A percentile compares a stretch with the other conserved stretches of the same genome.
Conservation (phyloP, 2,888 invertebrate species). For the Drymonia ruficornis region DNA sequence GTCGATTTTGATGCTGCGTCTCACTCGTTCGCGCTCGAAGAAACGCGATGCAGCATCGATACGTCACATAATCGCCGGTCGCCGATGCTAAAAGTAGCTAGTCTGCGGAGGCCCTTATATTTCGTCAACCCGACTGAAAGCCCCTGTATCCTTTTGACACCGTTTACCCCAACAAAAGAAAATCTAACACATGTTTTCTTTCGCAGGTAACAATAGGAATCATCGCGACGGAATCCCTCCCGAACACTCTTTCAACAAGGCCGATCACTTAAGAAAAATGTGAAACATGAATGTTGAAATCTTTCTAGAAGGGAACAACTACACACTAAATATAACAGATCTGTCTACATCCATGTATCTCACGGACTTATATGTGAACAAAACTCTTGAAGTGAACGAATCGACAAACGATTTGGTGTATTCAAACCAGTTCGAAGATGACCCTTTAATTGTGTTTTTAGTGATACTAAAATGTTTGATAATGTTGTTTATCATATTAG, state of each 20-base stretch:
- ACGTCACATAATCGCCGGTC: no score
- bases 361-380: constrained; percentile 68
- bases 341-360: constrained; percentile 79
- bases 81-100: no score
- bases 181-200: constrained; percentile 15
- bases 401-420: constrained; percentile 67
- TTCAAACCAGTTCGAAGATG: constrained; percentile 67
- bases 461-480: constrained; percentile 90
- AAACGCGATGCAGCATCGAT: no score
- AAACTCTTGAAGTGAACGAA: constrained; percentile 62
- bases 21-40: no score
- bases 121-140: background rate
- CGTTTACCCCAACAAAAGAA: background rate
- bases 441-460: constrained; percentile 84
- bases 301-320: constrained; percentile 60
- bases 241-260: constrained; percentile 47
- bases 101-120: no score
- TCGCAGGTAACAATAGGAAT: constrained; percentile 46
- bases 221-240: constrained; percentile 16
- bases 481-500: constrained; percentile 94
- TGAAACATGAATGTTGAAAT: constrained; percentile 73
- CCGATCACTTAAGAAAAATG: constrained; percentile 55
- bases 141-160: no score
- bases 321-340: constrained; percentile 67
- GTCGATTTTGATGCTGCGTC: no score